Percentiles rank a stretch among this genome's conserved stretches.
Conservation (phyloP, 2,797 vertebrate genomes). For the Gallinago solitaria region DNA sequence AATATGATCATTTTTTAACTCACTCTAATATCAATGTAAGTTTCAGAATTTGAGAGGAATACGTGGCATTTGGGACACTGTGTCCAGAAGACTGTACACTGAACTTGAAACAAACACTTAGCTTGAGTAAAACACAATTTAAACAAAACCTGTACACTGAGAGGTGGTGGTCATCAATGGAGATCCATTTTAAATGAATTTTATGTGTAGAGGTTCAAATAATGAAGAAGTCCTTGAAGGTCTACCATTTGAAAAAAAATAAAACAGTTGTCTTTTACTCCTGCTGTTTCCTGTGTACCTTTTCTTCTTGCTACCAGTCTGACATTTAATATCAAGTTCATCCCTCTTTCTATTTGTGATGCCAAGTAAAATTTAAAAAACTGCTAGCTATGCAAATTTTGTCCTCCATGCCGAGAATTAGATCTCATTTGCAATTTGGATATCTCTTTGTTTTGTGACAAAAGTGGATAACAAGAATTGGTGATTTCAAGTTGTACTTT, state of each 20-base stretch:
- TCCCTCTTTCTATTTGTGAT: not conserved
- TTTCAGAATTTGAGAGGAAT: not conserved
- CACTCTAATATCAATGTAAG: not conserved
- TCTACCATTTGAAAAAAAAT: not conserved
- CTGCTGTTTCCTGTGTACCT: not conserved
- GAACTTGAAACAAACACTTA: not conserved
- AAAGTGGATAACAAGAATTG: slow-evolving; percentile 1
- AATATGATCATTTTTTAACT: not conserved
- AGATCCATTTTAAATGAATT: not conserved
- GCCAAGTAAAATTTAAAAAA: not conserved
- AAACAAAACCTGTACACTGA: not conserved
- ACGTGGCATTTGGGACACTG: not conserved
- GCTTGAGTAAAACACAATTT: not conserved
- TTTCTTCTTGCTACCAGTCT: not conserved
- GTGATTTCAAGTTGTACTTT: slow-evolving; percentile 7
- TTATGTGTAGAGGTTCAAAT: not conserved
- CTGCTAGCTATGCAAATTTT: not conserved
- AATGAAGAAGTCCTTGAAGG: not conserved
- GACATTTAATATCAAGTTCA: not conserved
- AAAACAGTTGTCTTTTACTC: not conserved
- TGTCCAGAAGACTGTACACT: not conserved
- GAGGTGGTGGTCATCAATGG: not conserved
- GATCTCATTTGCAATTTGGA: not conserved
- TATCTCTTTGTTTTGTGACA: not conserved
- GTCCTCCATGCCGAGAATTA: not conserved